Conservation (phyloP, 2,888 invertebrate genomes). For the Gonocerus acuteangulatus region DNA sequence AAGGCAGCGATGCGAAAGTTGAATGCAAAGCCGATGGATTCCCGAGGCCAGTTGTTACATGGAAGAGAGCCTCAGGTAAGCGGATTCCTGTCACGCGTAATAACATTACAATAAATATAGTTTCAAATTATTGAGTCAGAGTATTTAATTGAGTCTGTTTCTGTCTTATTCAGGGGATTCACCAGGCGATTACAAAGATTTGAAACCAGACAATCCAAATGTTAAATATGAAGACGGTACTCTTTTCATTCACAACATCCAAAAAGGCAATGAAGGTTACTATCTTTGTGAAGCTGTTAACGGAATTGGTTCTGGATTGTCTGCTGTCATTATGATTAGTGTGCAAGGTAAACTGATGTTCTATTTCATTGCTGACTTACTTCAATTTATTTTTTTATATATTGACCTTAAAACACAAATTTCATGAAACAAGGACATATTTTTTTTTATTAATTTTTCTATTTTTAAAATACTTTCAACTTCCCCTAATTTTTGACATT, state of each 20-base stretch:
- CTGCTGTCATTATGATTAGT: constrained; percentile 86
- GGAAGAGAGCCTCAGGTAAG: constrained; percentile 91
- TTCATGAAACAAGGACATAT: too few relatives aligned
- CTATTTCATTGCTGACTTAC: not conserved
- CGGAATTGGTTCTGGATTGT: constrained; percentile 88
- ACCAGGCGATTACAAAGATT: constrained; percentile 87
- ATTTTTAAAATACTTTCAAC: too few relatives aligned
- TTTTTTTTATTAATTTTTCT: too few relatives aligned
- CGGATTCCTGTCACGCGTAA: constrained; percentile 8
- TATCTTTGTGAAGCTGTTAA: constrained; percentile 94
- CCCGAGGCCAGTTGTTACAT: constrained; percentile 86
- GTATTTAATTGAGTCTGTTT: not conserved
- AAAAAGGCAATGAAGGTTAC: constrained; percentile 88
- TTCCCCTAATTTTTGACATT: too few relatives aligned
- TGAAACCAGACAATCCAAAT: constrained; percentile 81
- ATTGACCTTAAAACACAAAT: not conserved
- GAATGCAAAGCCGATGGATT: constrained; percentile 95
- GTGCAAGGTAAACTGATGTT: constrained; percentile 76
- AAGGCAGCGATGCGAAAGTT: constrained; percentile 86
- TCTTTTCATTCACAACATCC: constrained; percentile 78
- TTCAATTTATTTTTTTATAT: not conserved
- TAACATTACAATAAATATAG: not conserved
- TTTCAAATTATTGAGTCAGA: too few relatives aligned
- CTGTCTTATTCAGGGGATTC: constrained; percentile 66
- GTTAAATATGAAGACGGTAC: constrained; percentile 93